A percentile compares a stretch with the other conserved stretches of the same genome.
phyloP scores from a whole-genome alignment of 1,140 invertebrate genomes.

The Nephila pilipes region DNA sequence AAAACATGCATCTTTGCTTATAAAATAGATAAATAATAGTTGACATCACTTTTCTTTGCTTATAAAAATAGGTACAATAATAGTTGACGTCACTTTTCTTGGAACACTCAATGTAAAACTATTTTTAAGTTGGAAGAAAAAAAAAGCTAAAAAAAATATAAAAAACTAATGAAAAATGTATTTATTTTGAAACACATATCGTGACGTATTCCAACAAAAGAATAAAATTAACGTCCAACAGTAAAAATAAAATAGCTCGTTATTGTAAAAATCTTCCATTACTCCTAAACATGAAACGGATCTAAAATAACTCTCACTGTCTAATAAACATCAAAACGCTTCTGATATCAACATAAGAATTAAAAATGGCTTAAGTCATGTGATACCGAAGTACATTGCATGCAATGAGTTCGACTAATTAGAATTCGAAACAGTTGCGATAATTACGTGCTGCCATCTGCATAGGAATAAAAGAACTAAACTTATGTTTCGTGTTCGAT shows the following conservation, averaged over 20 bases:
- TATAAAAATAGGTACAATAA: no score
- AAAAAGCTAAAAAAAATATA: neutral
- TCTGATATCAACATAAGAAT: neutral
- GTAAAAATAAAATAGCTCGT: neutral
- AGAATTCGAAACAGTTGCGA: neutral
- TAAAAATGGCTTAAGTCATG: neutral
- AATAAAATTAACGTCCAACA: neutral
- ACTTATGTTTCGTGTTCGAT: neutral
- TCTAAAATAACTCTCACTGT: neutral
- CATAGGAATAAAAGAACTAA: neutral
- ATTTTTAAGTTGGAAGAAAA: neutral
- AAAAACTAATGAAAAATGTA: neutral
- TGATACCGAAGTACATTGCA: neutral
- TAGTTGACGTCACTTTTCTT: no score
- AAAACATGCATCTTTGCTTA: no score
- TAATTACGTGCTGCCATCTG: conserved; percentile 25
- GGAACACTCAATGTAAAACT: neutral
- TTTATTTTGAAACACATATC: neutral
- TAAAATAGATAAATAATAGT: no score
- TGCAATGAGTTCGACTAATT: neutral
- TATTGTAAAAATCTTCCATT: neutral
- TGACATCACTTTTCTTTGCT: no score
- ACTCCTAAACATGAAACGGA: neutral
- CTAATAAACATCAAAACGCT: neutral
- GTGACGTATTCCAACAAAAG: neutral